phyloP scores from a whole-genome alignment of 2,113 vertebrate genomes.

The Edolisoma coerulescens region DNA sequence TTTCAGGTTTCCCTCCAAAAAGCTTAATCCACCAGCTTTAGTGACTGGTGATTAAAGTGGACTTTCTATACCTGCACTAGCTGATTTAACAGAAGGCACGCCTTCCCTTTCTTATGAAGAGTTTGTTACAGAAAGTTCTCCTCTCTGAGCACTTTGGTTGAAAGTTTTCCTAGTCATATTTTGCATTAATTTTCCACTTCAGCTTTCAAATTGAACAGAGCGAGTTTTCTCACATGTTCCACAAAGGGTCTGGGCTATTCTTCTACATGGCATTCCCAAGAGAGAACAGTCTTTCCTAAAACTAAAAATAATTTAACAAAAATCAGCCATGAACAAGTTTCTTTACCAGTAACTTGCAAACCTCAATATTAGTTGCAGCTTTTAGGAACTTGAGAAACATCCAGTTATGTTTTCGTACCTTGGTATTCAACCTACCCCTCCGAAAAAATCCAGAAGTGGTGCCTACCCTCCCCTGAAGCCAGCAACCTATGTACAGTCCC shows the following conservation, averaged over 20 bases:
- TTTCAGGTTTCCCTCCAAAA: neutral
- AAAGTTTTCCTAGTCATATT: neutral
- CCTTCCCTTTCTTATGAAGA: neutral
- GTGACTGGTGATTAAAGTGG: neutral
- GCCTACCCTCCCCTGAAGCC: neutral
- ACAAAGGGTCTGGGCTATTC: neutral
- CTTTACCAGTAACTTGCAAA: neutral
- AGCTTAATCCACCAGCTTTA: neutral
- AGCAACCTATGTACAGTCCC: neutral
- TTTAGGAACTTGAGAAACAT: neutral
- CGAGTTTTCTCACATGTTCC: neutral
- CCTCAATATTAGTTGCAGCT: neutral
- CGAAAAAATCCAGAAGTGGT: neutral
- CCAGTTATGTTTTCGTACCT: neutral
- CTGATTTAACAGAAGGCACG: neutral
- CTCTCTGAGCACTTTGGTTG: neutral
- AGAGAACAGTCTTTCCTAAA: neutral
- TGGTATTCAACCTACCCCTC: neutral
- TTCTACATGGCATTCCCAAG: neutral
- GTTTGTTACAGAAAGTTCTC: neutral
- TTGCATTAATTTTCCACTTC: neutral
- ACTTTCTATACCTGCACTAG: neutral
- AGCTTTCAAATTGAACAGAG: neutral
- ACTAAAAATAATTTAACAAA: neutral
- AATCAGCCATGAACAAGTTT: neutral